Percentiles rank a stretch among this genome's conserved stretches.
Evolutionary conservation across 2,113 vertebrate genomes (phyloP).

Genomic region (Cryptomyrus ogoouensis): DNA sequence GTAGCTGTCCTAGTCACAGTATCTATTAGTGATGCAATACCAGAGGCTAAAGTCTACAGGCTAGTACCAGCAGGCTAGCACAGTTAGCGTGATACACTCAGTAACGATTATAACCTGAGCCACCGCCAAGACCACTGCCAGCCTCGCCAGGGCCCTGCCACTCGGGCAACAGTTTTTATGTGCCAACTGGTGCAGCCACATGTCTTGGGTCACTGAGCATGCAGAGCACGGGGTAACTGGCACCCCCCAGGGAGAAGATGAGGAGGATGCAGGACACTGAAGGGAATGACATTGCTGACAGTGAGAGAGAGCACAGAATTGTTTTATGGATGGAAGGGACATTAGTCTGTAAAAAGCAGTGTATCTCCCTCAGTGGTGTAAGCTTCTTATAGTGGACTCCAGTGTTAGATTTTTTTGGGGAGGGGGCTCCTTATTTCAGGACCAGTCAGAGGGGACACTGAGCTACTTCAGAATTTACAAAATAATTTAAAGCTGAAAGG

Average conservation of each 20-base stretch:
- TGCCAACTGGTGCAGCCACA: slow-evolving; percentile 73
- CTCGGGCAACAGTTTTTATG: slow-evolving; percentile 74
- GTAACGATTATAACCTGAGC: slow-evolving; percentile 87
- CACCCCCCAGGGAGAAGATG: slow-evolving; percentile 63
- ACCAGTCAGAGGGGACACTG: not conserved
- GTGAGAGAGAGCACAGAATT: slow-evolving; percentile 14
- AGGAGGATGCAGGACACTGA: slow-evolving; percentile 35
- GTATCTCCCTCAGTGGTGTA: not conserved
- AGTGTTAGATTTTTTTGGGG: not conserved
- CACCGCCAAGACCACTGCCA: slow-evolving; percentile 72
- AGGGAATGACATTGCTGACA: slow-evolving; percentile 51
- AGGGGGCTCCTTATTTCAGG: not conserved
- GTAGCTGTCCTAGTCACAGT: not conserved
- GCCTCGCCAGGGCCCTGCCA: slow-evolving; percentile 72
- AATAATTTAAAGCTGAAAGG: not conserved
- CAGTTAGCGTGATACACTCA: slow-evolving; percentile 84
- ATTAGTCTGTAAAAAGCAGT: not conserved
- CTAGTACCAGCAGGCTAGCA: slow-evolving; percentile 78
- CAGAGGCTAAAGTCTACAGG: slow-evolving; percentile 72
- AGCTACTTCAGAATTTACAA: not conserved
- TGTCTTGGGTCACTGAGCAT: slow-evolving; percentile 80
- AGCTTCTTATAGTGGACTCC: not conserved
- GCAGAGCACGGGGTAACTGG: slow-evolving; percentile 88
- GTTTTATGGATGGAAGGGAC: not conserved
- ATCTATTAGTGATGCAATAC: not conserved